Base-by-base conservation (phyloP, 1,140 invertebrate genomes). In the Heliconius himera region DNA sequence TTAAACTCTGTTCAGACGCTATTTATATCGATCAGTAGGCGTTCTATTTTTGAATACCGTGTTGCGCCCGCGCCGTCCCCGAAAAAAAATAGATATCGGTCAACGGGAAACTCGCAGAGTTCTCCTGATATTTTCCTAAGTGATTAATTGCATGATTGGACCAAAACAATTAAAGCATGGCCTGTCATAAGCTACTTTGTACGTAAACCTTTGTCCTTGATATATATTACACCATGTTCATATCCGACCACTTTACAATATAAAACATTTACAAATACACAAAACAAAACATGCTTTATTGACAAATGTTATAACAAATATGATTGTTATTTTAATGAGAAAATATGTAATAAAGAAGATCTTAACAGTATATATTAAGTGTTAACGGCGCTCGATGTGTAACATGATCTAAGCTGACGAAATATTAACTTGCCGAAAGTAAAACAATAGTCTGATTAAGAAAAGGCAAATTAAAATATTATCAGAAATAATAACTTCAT, bases 41-140 rank as follows among this genome's bases (percentile, higher is more conserved):
- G 86, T 85, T 92, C 91, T 94, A 93, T 93, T 93, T 92, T 85
- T 77, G 85, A 82, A 76, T 78, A 81, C 78, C 73, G 84, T 83
- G 83, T 85, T 90, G 90, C 93, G 91, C 91, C 89, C 91, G 91
- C 89, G 91, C 89, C 87, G 83, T 83, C 86, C 80, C 74, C 75
- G 83, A 86, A 86, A 73, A 33, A 86, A 81, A 79, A 85, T 83
- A 87, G 77, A 90, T 89, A 87, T 92, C 91, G 90, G 91, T 91
- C 91, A 91, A 79, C 81, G 86, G 89, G 84, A 85, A 82, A 87
- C 83, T 76, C 74, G 76, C 78, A 72, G 85, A 84, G 84, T 86
- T 84, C 81, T 84, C 82, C 82, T 81, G 84, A 81, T 85, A 77
- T 84, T 84, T 85, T 87, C 83, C 82, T 85, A 74, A 82, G 82